Percentiles rank a stretch among this genome's conserved stretches.
Evolutionary conservation across 2,888 invertebrate genomes (phyloP).

Genomic region (Alviniconcha strummeri): DNA sequence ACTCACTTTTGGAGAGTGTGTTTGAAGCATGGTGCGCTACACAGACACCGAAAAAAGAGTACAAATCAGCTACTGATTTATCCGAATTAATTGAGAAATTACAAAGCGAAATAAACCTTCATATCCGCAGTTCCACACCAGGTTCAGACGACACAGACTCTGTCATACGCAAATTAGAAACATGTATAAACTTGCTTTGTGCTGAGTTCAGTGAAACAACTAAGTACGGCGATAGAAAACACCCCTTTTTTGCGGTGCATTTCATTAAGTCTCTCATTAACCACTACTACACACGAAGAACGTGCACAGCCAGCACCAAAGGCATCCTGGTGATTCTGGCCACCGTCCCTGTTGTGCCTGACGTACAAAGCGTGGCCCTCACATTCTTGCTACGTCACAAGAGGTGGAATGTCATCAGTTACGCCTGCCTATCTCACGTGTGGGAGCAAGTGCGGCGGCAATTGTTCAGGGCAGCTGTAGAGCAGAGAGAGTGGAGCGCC

Average conservation of each 20-base stretch:
- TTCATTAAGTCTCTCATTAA: background rate
- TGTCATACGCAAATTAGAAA: background rate
- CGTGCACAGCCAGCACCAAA: no score
- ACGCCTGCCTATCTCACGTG: background rate
- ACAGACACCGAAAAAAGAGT: background rate
- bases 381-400: background rate
- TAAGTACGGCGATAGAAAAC: no score
- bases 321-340: no score
- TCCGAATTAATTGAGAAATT: no score
- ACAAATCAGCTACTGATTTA: no score
- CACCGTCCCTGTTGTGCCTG: no score
- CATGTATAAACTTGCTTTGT: background rate
- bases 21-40: background rate
- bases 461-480: slow-evolving; percentile 22
- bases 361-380: background rate
- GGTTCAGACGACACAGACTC: background rate
- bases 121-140: background rate
- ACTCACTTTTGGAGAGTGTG: no score
- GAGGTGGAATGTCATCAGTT: background rate
- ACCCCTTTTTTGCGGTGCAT: no score
- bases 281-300: background rate
- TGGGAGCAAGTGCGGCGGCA: background rate
- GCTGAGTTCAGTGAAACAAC: no score
- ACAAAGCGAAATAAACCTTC: background rate
- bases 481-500: slow-evolving; percentile 16